Evolutionary conservation across 2,888 invertebrate genomes (phyloP).

Genomic region (Chrysolina haemoptera): DNA sequence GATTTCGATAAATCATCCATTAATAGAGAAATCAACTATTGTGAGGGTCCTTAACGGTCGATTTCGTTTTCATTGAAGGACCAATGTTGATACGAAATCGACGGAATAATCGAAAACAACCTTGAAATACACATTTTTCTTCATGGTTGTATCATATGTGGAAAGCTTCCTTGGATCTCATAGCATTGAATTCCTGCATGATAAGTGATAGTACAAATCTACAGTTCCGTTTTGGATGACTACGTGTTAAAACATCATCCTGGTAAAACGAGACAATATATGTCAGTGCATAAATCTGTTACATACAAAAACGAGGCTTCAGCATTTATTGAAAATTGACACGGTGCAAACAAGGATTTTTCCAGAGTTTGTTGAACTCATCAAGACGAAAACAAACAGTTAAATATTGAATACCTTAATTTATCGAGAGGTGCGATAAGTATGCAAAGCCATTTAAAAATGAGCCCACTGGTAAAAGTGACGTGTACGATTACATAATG

Average conservation of each 20-base stretch:
- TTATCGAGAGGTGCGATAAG: constrained; percentile 5
- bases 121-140: too few species aligned
- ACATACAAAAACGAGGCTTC: constrained; percentile 16
- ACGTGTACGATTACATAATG: background rate
- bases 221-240: background rate
- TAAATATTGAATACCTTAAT: constrained; percentile 16
- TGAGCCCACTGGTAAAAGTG: background rate
- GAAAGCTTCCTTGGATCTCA: too few species aligned
- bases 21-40: too few species aligned
- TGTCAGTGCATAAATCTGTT: constrained; percentile 29
- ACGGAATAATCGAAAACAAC: too few species aligned
- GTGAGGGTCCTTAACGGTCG: too few species aligned
- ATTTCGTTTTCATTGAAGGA: too few species aligned
- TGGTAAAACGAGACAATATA: background rate
- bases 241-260: constrained; percentile 16
- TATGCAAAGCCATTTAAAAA: constrained; percentile 14
- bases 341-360: constrained; percentile 28
- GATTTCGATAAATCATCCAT: too few species aligned
- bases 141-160: too few species aligned
- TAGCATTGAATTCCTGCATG: too few species aligned
- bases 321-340: constrained; percentile 26
- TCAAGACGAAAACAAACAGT: constrained; percentile 30
- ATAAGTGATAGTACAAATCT: too few species aligned
- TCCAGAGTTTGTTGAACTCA: constrained; percentile 31
- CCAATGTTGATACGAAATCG: too few species aligned